Conservation (phyloP, 2,797 vertebrate species). For the Sternarchorhynchus goeldii region DNA sequence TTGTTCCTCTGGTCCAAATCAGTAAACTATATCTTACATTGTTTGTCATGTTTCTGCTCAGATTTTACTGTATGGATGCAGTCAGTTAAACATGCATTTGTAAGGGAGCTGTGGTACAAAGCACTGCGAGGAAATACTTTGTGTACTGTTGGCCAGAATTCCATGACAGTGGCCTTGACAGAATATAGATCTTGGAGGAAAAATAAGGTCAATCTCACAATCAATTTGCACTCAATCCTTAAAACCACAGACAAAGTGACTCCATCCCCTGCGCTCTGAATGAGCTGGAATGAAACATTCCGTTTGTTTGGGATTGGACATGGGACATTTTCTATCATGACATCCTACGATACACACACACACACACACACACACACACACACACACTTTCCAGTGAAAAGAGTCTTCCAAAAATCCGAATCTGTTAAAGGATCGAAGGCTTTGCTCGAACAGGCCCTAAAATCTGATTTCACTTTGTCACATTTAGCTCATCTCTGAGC, state of each 20-base stretch:
- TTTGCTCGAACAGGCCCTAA: conserved; percentile 2
- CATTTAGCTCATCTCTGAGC: no score
- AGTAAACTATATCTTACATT: conserved; percentile 27
- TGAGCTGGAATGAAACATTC: not conserved
- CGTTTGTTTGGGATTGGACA: conserved; percentile 9
- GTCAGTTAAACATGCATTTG: conserved; percentile 1
- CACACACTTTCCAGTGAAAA: conserved; percentile 11
- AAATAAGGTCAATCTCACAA: conserved; percentile 21
- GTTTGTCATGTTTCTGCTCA: not conserved
- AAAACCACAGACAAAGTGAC: conserved; percentile 27
- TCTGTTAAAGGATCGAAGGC: not conserved
- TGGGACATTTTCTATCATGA: conserved; percentile 1
- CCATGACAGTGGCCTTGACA: conserved; percentile 29
- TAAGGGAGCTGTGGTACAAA: not conserved
- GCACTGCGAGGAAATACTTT: conserved; percentile 19
- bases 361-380: no score
- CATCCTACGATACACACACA: not conserved
- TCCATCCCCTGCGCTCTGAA: conserved; percentile 11
- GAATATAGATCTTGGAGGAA: conserved; percentile 26
- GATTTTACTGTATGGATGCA: conserved; percentile 15
- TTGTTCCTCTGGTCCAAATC: conserved; percentile 16
- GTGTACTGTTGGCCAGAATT: conserved; percentile 29
- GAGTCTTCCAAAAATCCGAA: not conserved
- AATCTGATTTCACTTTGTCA: conserved; percentile 4
- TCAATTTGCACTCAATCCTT: conserved; percentile 34